phyloP scores from a whole-genome alignment of 2,888 invertebrate species.

The Ochlodes sylvanus region DNA sequence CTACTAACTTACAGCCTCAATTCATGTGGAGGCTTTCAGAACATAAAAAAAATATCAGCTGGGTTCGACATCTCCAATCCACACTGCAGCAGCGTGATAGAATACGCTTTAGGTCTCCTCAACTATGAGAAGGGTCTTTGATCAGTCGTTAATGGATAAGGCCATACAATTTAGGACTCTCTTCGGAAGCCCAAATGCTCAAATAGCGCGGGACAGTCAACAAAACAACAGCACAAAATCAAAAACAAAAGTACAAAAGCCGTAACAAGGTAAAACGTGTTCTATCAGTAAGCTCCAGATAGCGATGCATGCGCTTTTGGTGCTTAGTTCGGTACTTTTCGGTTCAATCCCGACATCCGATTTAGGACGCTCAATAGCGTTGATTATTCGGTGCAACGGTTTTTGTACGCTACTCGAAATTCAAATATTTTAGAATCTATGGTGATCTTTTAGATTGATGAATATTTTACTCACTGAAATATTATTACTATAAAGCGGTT shows the following conservation, averaged over 20 bases:
- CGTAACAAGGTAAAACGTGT: constrained; percentile 31
- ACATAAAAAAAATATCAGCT: too few relatives aligned
- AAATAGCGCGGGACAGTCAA: not conserved
- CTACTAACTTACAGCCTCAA: too few relatives aligned
- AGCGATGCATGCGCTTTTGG: constrained; percentile 27
- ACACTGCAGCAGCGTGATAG: too few relatives aligned
- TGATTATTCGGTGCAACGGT: constrained; percentile 52
- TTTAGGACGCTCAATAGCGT: constrained; percentile 52
- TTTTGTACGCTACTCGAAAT: constrained; percentile 23
- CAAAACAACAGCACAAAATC: constrained; percentile 11
- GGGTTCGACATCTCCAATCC: too few relatives aligned
- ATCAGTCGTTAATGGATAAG: too few relatives aligned
- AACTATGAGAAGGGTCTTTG: too few relatives aligned
- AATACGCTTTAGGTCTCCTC: too few relatives aligned
- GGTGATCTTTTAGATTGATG: constrained; percentile 14
- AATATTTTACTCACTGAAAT: constrained; percentile 14
- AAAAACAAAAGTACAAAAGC: constrained; percentile 9
- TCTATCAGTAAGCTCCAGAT: constrained; percentile 10
- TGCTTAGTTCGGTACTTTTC: constrained; percentile 48
- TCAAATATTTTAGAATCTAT: constrained; percentile 21
- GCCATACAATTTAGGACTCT: not conserved
- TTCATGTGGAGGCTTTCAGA: too few relatives aligned
- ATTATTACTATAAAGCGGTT: not conserved
- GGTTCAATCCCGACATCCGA: constrained; percentile 47
- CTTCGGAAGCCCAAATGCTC: not conserved